These are phyloP conservation scores for Drosophila murphyi DNA, from an alignment of 1,140 invertebrate species.

Conservation along the genomic window DNA sequence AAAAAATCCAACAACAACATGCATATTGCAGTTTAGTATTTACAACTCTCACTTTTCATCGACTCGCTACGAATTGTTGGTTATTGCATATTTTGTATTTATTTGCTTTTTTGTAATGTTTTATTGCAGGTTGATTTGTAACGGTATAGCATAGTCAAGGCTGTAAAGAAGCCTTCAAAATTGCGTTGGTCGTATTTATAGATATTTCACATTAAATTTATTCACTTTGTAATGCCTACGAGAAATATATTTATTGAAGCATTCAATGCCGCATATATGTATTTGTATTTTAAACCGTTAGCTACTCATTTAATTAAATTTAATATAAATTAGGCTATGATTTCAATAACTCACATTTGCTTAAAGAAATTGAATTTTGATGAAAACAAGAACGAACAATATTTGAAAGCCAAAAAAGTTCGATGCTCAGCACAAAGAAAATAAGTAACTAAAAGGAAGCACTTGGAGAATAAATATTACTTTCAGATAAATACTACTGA, in stretches of 20 bases:
- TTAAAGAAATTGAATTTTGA: no score
- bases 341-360: no score
- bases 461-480: no score
- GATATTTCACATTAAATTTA: not conserved
- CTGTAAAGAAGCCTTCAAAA: conserved; percentile 65
- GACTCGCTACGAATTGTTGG: conserved; percentile 47
- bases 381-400: no score
- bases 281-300: not conserved
- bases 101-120: conserved; percentile 29
- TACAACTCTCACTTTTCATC: conserved; percentile 58
- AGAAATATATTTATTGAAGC: not conserved
- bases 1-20: not conserved
- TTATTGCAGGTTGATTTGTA: conserved; percentile 28
- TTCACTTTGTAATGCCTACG: no score
- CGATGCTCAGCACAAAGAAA: no score
- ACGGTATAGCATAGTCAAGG: conserved; percentile 35
- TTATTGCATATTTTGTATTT: conserved; percentile 34
- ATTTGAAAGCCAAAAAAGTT: no score
- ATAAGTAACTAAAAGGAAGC: no score
- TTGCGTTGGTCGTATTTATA: conserved; percentile 20
- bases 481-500: no score
- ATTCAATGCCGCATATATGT: not conserved
- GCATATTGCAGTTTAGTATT: not conserved
- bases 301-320: no score
- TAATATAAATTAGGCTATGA: no score